Conservation (phyloP, 2,113 vertebrate species). For the Fregetta grallaria region DNA sequence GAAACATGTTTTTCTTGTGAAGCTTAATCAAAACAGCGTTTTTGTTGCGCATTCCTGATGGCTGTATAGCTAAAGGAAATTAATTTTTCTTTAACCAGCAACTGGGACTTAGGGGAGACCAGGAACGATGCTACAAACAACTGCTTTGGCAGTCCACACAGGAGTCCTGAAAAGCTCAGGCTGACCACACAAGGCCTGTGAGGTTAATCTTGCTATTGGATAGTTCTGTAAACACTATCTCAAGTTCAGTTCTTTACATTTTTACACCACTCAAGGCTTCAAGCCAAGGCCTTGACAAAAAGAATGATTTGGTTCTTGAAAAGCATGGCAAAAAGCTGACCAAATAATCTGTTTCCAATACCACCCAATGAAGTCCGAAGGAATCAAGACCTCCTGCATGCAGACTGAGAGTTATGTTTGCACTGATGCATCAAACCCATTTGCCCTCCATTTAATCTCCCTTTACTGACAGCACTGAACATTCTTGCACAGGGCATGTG, state of each 20-base stretch:
- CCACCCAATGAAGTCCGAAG: neutral
- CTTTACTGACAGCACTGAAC: neutral
- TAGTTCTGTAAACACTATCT: constrained; percentile 7
- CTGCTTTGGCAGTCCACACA: neutral
- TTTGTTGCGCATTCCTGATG: neutral
- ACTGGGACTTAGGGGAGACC: neutral
- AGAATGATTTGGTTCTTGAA: neutral
- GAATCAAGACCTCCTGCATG: neutral
- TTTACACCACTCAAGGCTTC: constrained; percentile 5
- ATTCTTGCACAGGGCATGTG: neutral
- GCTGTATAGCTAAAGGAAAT: constrained; percentile 31
- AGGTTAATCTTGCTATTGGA: neutral
- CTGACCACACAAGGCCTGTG: neutral
- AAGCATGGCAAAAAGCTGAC: constrained; percentile 2
- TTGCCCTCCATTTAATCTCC: neutral
- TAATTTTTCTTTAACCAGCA: constrained; percentile 43
- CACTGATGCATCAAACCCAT: neutral
- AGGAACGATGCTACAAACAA: neutral
- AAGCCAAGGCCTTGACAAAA: constrained; percentile 18
- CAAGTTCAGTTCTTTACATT: neutral
- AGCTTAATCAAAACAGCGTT: constrained; percentile 56
- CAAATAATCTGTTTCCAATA: constrained; percentile 1
- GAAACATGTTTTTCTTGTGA: constrained; percentile 62
- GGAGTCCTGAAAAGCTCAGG: neutral
- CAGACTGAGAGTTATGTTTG: neutral